Percentiles rank a stretch among this genome's conserved stretches.
These are phyloP conservation scores for Psittacula cyanocephala DNA, from an alignment of 2,113 vertebrate genomes.

Conservation along the genomic window DNA sequence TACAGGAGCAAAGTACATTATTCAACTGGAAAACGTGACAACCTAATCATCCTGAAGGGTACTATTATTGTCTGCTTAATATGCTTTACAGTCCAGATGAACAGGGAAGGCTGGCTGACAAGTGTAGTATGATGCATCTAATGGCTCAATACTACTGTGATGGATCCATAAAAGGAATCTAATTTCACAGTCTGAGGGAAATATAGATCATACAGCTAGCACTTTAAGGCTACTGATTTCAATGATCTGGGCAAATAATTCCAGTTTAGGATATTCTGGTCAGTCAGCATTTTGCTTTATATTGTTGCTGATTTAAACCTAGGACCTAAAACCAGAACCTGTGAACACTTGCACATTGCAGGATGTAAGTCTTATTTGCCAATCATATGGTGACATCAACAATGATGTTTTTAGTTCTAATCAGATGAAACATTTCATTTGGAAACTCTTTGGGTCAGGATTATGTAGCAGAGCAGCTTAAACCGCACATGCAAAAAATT, in stretches of 20 bases:
- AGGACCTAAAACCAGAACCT: not conserved
- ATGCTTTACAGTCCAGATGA: conserved; percentile 38
- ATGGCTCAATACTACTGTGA: conserved; percentile 33
- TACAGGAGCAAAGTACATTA: not conserved
- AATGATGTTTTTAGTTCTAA: not conserved
- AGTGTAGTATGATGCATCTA: conserved; percentile 49
- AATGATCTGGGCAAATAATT: not conserved
- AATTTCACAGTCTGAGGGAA: conserved; percentile 41
- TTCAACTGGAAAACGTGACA: not conserved
- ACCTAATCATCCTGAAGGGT: conserved; percentile 52
- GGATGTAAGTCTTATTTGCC: not conserved
- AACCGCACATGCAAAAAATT: not conserved
- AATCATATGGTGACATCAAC: not conserved
- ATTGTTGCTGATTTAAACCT: not conserved
- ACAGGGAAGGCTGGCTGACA: conserved; percentile 36
- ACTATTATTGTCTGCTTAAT: conserved; percentile 43
- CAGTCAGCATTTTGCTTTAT: not conserved
- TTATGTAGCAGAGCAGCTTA: not conserved
- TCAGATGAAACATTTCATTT: not conserved
- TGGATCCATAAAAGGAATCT: conserved; percentile 43
- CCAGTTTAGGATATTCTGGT: not conserved
- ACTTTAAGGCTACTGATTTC: not conserved
- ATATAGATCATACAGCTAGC: not conserved
- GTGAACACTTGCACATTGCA: not conserved
- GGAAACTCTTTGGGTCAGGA: not conserved